Conservation (phyloP, 2,797 vertebrate genomes). For the Anguilla anguilla region DNA sequence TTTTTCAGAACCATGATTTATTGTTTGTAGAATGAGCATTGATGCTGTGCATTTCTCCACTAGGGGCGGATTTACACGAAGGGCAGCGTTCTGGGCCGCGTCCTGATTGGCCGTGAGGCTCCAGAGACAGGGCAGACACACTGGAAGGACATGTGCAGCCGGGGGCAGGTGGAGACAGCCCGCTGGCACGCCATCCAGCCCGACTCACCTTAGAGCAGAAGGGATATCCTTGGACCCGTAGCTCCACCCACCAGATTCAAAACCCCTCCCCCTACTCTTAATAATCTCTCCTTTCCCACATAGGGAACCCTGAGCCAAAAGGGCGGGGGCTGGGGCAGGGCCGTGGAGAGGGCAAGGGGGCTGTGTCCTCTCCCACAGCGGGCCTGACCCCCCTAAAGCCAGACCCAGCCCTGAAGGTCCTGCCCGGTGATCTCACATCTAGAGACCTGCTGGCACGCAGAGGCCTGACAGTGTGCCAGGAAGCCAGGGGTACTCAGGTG, state of each 20-base stretch:
- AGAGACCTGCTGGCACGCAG: not conserved
- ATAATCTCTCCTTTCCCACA: not conserved
- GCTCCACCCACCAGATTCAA: slow-evolving; percentile 11
- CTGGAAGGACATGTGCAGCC: slow-evolving; percentile 73
- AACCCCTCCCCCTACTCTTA: not conserved
- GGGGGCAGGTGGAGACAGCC: slow-evolving; percentile 64
- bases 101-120: slow-evolving; percentile 61
- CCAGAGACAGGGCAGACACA: slow-evolving; percentile 61
- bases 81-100: slow-evolving; percentile 60
- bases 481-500: not conserved
- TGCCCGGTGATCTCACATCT: not conserved
- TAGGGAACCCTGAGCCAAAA: not conserved
- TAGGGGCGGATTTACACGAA: slow-evolving; percentile 76
- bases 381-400: not conserved
- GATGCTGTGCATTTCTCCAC: not conserved
- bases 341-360: not conserved
- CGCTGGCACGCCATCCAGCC: slow-evolving; percentile 69
- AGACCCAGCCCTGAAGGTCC: not conserved
- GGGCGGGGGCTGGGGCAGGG: not conserved
- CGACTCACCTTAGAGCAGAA: slow-evolving; percentile 33
- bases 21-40: not conserved
- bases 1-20: not conserved
- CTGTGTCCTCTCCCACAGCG: not conserved
- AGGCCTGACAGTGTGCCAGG: not conserved
- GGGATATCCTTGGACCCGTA: not conserved